Conservation (phyloP, 2,797 vertebrate species). For the Geotrypetes seraphini region DNA sequence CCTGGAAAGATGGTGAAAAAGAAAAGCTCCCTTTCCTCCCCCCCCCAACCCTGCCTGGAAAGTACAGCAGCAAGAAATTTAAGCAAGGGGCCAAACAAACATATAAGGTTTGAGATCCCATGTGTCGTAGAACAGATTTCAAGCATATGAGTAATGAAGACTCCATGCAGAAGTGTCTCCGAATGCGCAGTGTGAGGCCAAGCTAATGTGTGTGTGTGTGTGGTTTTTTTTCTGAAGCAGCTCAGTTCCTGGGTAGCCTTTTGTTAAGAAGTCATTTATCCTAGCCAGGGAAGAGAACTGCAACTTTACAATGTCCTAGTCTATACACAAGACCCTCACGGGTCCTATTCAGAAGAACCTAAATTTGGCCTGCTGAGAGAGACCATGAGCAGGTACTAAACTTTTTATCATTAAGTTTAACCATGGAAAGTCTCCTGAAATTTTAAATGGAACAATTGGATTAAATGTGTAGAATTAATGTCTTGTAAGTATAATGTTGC, state of each 20-base stretch:
- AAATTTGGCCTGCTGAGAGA: slow-evolving; percentile 46
- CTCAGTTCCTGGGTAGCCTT: slow-evolving; percentile 25
- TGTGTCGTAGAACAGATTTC: slow-evolving; percentile 19
- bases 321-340: slow-evolving; percentile 12
- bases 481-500: too few relatives aligned
- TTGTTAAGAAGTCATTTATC: slow-evolving; percentile 28
- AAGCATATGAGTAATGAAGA: slow-evolving; percentile 38
- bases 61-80: slow-evolving; percentile 1
- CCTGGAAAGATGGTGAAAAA: slow-evolving; percentile 17
- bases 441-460: slow-evolving; percentile 22
- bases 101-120: slow-evolving; percentile 12
- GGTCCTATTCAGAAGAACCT: slow-evolving; percentile 17
- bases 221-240: too few relatives aligned
- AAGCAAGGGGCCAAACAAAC: slow-evolving; percentile 11
- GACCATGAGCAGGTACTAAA: slow-evolving; percentile 48
- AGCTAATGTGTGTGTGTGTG: slow-evolving; percentile 12
- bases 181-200: slow-evolving; percentile 28
- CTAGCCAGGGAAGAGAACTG: slow-evolving; percentile 27
- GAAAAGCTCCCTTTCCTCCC: slow-evolving; percentile 18
- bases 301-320: slow-evolving; percentile 35
- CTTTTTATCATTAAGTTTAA: slow-evolving; percentile 11
- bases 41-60: slow-evolving; percentile 20
- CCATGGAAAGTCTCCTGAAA: slow-evolving; percentile 12
- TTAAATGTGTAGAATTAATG: slow-evolving; percentile 13
- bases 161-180: slow-evolving; percentile 23